Evolutionary conservation across 2,888 invertebrate genomes (phyloP), one percentile per base, ranked within the genome.

Genomic region (Dorcus parallelipipedus): DNA sequence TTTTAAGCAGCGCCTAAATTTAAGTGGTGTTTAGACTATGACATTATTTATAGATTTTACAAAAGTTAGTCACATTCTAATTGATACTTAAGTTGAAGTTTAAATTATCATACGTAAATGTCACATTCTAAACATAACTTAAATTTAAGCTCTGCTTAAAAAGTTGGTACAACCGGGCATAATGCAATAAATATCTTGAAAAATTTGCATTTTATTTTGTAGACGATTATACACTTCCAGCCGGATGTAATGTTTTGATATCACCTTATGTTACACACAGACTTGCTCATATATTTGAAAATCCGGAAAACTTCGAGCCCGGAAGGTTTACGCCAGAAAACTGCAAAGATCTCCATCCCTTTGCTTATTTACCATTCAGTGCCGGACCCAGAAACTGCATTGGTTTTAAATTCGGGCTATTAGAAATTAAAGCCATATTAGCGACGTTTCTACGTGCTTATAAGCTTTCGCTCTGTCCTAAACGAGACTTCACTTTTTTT

Each of bases 331-430:
- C 60, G 3, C 87, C 88, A 0, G 88, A 89, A 67, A 85, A 84
- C 58, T 85, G 86, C n/a, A 83, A 84, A 45, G 84, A 84, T 60
- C 81, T 89, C 48, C 89, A 89, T 66, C 89, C 87, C 69, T 89
- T 88, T 73, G 86, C 88, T 66, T 89, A 84, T 69, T 84, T 89
- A 41, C 89, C 89, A 0, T 89, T 89, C 79, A 88, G 87, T 49
- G 89, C 89, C 38, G 89, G 89, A 3, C 88, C 88, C 0, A 83
- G 89, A 63, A 88, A 88, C 63, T 89, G 89, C 73, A 88, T 89
- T 20, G 89, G 60, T 33, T 56, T 56, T 38, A 60, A 60, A 47
- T 60, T 60, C 17, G 60, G 56, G 6, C 51, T 56, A 42, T 38
- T 60, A 23, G 60, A 60, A 23, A 56, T 60, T 45, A 60, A 60